Base-by-base conservation (phyloP, 2,113 vertebrate genomes). In the Laterallus jamaicensis region DNA sequence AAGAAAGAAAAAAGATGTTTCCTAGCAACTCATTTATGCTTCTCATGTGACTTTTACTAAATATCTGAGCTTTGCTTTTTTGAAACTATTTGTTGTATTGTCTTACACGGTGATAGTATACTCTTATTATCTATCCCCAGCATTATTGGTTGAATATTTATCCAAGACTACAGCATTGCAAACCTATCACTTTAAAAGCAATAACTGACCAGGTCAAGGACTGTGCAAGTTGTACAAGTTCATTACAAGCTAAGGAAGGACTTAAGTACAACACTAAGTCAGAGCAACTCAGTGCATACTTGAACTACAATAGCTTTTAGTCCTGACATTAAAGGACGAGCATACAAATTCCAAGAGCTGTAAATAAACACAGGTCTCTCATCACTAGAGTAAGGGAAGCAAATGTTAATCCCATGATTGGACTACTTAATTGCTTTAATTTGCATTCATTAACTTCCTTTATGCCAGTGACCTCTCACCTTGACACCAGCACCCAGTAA, bases 391-490 rank as follows among this genome's bases (percentile, higher is more conserved):
- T 32, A 81, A 58, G 15, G 56, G 31, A 40, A 75, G 39, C 62
- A 91, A 84, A 90, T 24, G 3, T 87, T 80, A 89, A 49, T 82
- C 15, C 37, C 20, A 60, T 70, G 6, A 93, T 78, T 82, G 80
- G 92, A 37, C 21, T 83, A 67, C 32, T 55, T 81, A 89, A 93
- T 58, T 64, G 31, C 42, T 92, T 92, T 90, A 26, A 86, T 70
- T 88, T 82, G 68, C 54, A 47, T 39, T 37, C 64, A 70, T 82
- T 76, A 40, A 82, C 88, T 95, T 91, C 52, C 40, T 90, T 67
- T 56, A 82, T 82, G 21, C 12, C 86, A 69, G 67, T 26, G 17
- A 26, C 42, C 54, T 82, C 70, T 90, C 62, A 32, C 47, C 88
- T 60, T 70, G 81, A 76, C 55, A 50, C 37, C 49, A 73, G 50